Base-by-base conservation (phyloP, 1,140 invertebrate species). In the Muscidifurax raptorellus region DNA sequence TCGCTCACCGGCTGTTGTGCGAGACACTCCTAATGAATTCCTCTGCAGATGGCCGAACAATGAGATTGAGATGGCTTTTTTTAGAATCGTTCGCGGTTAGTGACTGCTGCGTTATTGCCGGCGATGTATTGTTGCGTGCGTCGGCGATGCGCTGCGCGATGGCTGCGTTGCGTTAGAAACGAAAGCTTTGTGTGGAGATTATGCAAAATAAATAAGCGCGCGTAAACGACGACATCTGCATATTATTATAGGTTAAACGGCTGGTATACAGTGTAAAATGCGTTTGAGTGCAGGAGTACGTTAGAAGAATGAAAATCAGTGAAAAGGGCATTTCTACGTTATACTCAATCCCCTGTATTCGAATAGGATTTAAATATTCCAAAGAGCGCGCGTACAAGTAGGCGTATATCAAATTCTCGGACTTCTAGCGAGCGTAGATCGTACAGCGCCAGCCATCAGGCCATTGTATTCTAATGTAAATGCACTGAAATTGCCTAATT, bases 381-480 rank as follows among this genome's bases (percentile, higher is more conserved):
- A 59, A 59, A 59, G 22, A 59, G 52, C 52, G 52, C 52, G 52
- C 22, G 52, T 18, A 30, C 10, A 79, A 67, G 79, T 80, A 40
- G 79, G 79, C 79, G 79, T 80, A 59, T 7, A n/a, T n/a, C n/a
- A 13, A 71, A 80, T 27, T 32, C 66, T 69, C 30, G 4, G 52
- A n/a, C 52, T 71, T n/a, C 13, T 40, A 6, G 15, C 2, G 44
- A 77, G 30, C 28, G 36, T 28, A 4, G 9, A 32, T 47, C 15
- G 44, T 47, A 12, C 1, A 27, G 32, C 18, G 18, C 28, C 30
- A 7, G 10, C 79, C 69, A 30, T n/a, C 22, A 52, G 67, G 52
- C 52, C 44, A 59, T 74, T 59, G 67, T 80, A 71, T 69, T 81
- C 27, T 44, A 25, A 74, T 81, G 69, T 44, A 81, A 81, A 72